phyloP scores from a whole-genome alignment of 37 sponge, comb jelly and placozoan genomes.

The Ephydatia muelleri region DNA sequence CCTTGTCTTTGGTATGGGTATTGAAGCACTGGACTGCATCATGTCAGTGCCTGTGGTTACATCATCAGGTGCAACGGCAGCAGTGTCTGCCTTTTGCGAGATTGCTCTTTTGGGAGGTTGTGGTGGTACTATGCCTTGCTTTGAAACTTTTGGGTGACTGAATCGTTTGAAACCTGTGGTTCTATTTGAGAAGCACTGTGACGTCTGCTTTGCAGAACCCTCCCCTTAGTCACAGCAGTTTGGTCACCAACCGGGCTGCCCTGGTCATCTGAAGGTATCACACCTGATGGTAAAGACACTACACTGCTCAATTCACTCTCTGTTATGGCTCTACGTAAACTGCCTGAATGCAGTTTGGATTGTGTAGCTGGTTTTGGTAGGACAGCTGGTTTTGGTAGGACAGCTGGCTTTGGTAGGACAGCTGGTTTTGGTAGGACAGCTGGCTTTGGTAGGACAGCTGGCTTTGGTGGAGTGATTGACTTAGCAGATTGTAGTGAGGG shows the following conservation, averaged over 20 bases:
- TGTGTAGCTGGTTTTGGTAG: neutral
- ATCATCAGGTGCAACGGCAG: neutral
- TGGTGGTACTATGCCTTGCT: neutral
- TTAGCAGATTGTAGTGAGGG: neutral
- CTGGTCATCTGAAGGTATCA: neutral
- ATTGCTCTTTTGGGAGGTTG: neutral
- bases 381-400: neutral
- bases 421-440: neutral
- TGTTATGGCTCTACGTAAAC: neutral
- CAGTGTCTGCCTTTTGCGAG: neutral
- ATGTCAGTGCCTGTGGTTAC: neutral
- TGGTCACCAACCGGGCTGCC: no score
- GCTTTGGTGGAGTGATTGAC: neutral
- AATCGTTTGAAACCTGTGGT: neutral
- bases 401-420: neutral
- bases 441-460: neutral
- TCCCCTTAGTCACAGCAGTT: neutral
- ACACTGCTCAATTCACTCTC: neutral
- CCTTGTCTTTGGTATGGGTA: neutral
- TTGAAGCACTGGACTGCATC: neutral
- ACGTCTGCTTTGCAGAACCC: neutral
- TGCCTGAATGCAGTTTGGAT: neutral
- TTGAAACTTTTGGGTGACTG: neutral
- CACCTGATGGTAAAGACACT: neutral
- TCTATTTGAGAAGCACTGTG: neutral